A percentile compares a stretch with the other conserved stretches of the same genome.
Evolutionary conservation across 2,113 vertebrate genomes (phyloP).

Genomic region (Sylvicapra grimmia): DNA sequence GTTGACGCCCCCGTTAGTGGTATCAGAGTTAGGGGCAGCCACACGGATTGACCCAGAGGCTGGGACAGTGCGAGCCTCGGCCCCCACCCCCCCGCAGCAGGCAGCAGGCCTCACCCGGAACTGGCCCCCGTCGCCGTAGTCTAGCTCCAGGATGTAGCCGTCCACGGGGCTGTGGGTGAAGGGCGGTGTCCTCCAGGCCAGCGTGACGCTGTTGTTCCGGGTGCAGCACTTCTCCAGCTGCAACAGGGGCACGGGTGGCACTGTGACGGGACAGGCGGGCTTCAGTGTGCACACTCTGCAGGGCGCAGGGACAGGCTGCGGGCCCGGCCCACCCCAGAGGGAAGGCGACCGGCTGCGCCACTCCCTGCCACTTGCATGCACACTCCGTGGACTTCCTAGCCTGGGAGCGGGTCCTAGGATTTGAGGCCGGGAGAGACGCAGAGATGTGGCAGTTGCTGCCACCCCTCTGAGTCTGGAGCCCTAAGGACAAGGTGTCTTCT

Average conservation of each 20-base stretch:
- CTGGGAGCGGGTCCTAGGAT: background rate
- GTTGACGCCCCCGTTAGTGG: fast-evolving
- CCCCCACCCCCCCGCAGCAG: fast-evolving
- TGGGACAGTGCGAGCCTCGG: too few species aligned
- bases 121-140: slow-evolving; percentile 95
- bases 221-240: slow-evolving; percentile 98
- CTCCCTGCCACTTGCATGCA: background rate
- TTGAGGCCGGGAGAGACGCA: background rate
- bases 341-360: fast-evolving
- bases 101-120: slow-evolving; percentile 87
- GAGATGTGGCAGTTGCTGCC: too few species aligned
- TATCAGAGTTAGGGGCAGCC: too few species aligned
- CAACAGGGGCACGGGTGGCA: slow-evolving; percentile 89
- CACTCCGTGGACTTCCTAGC: background rate
- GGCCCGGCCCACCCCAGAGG: background rate
- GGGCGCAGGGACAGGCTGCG: background rate
- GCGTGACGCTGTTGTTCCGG: slow-evolving; percentile 94
- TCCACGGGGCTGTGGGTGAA: slow-evolving; percentile 86
- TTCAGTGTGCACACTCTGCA: slow-evolving; percentile 63
- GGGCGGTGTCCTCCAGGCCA: slow-evolving; percentile 93
- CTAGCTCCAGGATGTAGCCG: slow-evolving; percentile 96
- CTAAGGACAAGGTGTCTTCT: background rate
- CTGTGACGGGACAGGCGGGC: slow-evolving; percentile 79
- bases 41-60: background rate
- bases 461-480: background rate